These are phyloP conservation scores for Pararge aegeria DNA, from an alignment of 1,140 invertebrate species.

Conservation along the genomic window DNA sequence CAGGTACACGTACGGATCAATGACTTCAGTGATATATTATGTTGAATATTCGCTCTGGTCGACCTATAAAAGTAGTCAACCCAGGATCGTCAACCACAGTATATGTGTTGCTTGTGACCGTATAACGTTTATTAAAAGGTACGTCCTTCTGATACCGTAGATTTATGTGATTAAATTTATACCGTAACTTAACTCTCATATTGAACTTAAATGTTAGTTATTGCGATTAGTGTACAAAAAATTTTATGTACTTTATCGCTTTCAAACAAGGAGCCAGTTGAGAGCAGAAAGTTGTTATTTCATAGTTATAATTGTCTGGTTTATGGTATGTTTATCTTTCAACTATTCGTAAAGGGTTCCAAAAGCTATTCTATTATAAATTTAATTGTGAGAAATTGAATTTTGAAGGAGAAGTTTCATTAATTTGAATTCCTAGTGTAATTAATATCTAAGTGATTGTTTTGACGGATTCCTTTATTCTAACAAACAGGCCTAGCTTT, in stretches of 20 bases:
- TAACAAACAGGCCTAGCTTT: neutral
- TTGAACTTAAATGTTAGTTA: too few species aligned
- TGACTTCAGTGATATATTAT: conserved; percentile 27
- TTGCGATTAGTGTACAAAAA: too few species aligned
- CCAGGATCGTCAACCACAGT: conserved; percentile 46
- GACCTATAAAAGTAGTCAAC: conserved; percentile 64
- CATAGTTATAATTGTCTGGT: too few species aligned
- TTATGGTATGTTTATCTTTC: too few species aligned
- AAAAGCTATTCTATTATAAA: too few species aligned
- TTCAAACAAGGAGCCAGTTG: too few species aligned
- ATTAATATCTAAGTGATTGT: neutral
- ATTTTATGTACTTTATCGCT: too few species aligned
- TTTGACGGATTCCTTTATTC: neutral
- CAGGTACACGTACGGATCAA: conserved; percentile 38
- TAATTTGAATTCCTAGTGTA: neutral
- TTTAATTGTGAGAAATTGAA: too few species aligned
- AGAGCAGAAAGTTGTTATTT: too few species aligned
- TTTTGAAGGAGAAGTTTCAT: neutral
- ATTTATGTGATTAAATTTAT: too few species aligned
- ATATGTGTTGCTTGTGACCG: conserved; percentile 47
- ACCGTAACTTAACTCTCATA: too few species aligned
- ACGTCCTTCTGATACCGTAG: conserved; percentile 8
- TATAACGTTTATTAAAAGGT: conserved; percentile 45
- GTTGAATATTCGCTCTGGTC: conserved; percentile 34
- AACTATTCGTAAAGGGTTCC: too few species aligned